phyloP scores from a whole-genome alignment of 2,113 vertebrate genomes.

The Notothenia rossii region DNA sequence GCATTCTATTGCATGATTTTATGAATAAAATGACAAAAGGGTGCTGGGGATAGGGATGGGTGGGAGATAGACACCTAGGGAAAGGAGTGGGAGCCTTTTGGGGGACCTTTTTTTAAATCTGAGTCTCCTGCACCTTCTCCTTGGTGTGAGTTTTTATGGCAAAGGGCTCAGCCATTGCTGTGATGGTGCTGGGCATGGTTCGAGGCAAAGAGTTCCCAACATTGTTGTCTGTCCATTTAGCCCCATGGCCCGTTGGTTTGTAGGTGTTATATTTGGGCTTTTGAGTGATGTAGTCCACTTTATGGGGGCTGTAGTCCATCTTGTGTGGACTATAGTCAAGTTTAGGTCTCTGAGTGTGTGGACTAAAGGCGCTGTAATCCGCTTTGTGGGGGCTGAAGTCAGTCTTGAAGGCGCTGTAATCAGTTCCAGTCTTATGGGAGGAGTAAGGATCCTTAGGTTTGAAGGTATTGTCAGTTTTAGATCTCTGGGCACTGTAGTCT shows the following conservation, averaged over 20 bases:
- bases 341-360: slow-evolving; percentile 87
- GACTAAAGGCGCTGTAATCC: slow-evolving; percentile 86
- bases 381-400: slow-evolving; percentile 81
- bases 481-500: slow-evolving; percentile 78
- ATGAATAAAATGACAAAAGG: slow-evolving; percentile 70
- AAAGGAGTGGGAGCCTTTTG: slow-evolving; percentile 32
- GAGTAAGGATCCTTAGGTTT: slow-evolving; percentile 78
- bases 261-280: slow-evolving; percentile 86
- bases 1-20: slow-evolving; percentile 94
- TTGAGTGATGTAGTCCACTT: slow-evolving; percentile 79
- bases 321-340: slow-evolving; percentile 83
- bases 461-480: slow-evolving; percentile 74
- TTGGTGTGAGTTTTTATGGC: slow-evolving; percentile 96
- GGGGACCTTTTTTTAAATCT: slow-evolving; percentile 87
- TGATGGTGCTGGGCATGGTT: slow-evolving; percentile 89
- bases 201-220: slow-evolving; percentile 95
- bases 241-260: slow-evolving; percentile 87
- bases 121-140: slow-evolving; percentile 99
- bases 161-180: slow-evolving; percentile 90
- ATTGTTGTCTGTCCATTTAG: slow-evolving; percentile 97
- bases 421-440: slow-evolving; percentile 68
- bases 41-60: slow-evolving; percentile 46
- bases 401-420: slow-evolving; percentile 79
- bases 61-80: slow-evolving; percentile 37
- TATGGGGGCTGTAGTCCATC: slow-evolving; percentile 80